A percentile compares a stretch with the other conserved stretches of the same genome.
phyloP scores from a whole-genome alignment of 2,797 vertebrate genomes.

The Phrynocephalus forsythii region DNA sequence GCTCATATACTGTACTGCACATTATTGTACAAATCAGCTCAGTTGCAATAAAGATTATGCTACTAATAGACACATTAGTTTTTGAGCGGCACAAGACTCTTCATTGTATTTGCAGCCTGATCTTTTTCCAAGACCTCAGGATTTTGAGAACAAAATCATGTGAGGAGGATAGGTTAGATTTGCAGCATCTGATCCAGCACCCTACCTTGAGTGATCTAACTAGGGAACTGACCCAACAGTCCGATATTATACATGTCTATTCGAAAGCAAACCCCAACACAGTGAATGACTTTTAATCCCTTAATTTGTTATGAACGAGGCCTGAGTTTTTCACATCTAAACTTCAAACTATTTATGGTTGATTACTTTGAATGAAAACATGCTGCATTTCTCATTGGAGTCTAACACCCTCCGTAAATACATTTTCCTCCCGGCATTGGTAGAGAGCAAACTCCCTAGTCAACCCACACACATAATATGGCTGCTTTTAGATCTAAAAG shows the following conservation, averaged over 20 bases:
- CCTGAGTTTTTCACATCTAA: background rate
- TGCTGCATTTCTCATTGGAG: background rate
- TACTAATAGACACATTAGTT: background rate
- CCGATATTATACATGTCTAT: background rate
- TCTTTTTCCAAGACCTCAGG: background rate
- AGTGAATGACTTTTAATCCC: background rate
- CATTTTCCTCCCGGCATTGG: background rate
- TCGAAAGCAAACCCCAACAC: background rate
- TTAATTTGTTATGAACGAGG: background rate
- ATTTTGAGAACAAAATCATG: background rate
- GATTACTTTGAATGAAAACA: background rate
- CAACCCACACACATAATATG: background rate
- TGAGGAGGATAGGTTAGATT: background rate
- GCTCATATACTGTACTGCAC: too few relatives aligned
- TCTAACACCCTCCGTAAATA: background rate
- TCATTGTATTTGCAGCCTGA: background rate
- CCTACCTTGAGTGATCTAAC: too few relatives aligned
- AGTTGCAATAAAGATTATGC: background rate
- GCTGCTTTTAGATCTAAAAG: conserved; percentile 5
- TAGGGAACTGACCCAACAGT: background rate
- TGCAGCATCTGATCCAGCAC: background rate
- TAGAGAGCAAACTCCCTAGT: background rate
- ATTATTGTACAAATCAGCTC: background rate
- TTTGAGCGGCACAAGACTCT: background rate
- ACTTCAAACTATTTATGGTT: background rate